Conservation (phyloP, 2,797 vertebrate species). For the Cynopterus sphinx region DNA sequence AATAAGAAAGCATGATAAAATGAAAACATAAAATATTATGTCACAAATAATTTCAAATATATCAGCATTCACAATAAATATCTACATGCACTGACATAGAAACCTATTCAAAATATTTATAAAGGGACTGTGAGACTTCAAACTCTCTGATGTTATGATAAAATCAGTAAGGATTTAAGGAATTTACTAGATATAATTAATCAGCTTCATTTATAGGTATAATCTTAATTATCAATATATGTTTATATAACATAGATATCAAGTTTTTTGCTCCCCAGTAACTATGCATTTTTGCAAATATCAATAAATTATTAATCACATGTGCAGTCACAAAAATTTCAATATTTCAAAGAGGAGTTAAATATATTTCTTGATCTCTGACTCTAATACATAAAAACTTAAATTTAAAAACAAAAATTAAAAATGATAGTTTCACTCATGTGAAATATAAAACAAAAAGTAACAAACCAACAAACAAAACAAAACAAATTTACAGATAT, state of each 20-base stretch:
- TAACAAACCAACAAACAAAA: not conserved
- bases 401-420: not conserved
- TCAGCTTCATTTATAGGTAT: not conserved
- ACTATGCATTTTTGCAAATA: not conserved
- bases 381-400: not conserved
- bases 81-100: not conserved
- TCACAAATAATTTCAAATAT: not conserved
- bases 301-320: conserved; percentile 17
- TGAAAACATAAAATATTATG: not conserved
- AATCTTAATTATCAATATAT: not conserved
- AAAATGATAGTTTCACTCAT: not conserved
- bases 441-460: not conserved
- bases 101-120: not conserved
- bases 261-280: not conserved
- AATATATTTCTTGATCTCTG: not conserved
- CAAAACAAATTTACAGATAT: too few species aligned
- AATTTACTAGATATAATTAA: not conserved
- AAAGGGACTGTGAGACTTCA: not conserved
- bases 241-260: not conserved
- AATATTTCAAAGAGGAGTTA: not conserved
- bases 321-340: not conserved
- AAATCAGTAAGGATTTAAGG: not conserved
- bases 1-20: not conserved
- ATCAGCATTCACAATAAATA: not conserved
- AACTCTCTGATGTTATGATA: not conserved